These are phyloP conservation scores for Drosophila putrida DNA, from an alignment of 2,888 invertebrate genomes.

Conservation along the genomic window DNA sequence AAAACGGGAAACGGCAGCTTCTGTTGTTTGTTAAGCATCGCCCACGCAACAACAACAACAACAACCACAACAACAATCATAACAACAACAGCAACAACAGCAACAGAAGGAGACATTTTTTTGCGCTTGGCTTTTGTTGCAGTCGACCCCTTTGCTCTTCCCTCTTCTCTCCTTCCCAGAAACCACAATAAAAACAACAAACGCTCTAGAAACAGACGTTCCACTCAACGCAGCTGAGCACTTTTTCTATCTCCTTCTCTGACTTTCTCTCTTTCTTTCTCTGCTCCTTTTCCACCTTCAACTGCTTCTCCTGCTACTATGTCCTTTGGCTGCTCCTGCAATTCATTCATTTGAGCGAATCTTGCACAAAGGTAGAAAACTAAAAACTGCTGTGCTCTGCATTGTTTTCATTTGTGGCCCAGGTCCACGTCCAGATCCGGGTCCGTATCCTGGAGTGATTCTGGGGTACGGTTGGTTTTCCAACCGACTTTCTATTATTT, in stretches of 20 bases:
- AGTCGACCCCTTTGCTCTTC: constrained; percentile 28
- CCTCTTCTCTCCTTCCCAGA: constrained; percentile 10
- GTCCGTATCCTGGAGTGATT: constrained; percentile 11
- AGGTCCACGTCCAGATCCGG: constrained; percentile 22
- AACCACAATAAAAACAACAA: constrained; percentile 60
- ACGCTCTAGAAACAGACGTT: constrained; percentile 76
- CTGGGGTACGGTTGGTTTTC: constrained; percentile 19
- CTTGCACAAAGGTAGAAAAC: constrained; percentile 75
- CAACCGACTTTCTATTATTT: constrained; percentile 41
- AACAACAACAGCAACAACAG: constrained; percentile 28
- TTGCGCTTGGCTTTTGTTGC: constrained; percentile 64
- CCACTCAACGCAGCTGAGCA: constrained; percentile 77
- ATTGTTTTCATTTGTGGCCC: constrained; percentile 74
- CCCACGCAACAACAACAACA: constrained; percentile 70
- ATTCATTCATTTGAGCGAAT: constrained; percentile 60
- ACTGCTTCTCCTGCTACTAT: not conserved
- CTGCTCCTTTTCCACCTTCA: not conserved
- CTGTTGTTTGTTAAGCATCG: constrained; percentile 80
- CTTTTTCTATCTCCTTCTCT: constrained; percentile 22
- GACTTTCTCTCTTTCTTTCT: constrained; percentile 7
- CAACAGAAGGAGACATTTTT: constrained; percentile 70
- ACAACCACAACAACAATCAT: constrained; percentile 25
- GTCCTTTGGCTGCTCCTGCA: constrained; percentile 36
- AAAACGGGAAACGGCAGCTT: constrained; percentile 81
- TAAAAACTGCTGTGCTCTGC: constrained; percentile 74